A percentile compares a stretch with the other conserved stretches of the same genome.
Conservation (phyloP, 64 coral and sea anemone species). For the Pocillopora damicornis region DNA sequence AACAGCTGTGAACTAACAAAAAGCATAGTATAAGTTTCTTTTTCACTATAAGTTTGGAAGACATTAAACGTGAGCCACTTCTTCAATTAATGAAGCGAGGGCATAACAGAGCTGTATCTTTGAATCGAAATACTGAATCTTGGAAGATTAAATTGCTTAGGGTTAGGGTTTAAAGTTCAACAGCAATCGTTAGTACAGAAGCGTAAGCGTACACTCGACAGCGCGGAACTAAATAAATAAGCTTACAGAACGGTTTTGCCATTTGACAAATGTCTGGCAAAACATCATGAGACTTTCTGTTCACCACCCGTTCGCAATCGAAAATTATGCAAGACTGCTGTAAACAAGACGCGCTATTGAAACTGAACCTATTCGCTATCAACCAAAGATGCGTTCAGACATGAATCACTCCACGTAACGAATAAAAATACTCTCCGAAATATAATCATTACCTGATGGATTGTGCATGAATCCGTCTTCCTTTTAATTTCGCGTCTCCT, state of each 20-base stretch:
- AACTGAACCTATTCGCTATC: background rate
- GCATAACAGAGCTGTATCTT: too few relatives aligned
- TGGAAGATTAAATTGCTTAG: too few relatives aligned
- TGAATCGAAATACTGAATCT: too few relatives aligned
- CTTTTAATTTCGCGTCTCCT: background rate
- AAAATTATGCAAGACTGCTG: background rate
- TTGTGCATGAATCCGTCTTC: background rate
- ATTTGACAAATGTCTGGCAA: background rate
- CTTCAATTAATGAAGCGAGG: too few relatives aligned
- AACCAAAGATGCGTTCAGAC: background rate
- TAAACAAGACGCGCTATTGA: background rate
- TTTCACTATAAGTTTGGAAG: too few relatives aligned
- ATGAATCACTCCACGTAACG: background rate
- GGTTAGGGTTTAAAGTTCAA: too few relatives aligned
- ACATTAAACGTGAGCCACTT: too few relatives aligned
- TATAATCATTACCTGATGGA: background rate
- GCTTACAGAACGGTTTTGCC: background rate
- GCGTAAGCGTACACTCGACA: too few relatives aligned
- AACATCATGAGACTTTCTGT: background rate
- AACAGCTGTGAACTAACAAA: background rate
- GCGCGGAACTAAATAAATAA: too few relatives aligned
- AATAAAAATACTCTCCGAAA: background rate
- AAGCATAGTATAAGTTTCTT: background rate
- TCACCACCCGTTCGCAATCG: background rate
- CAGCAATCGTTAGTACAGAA: too few relatives aligned